phyloP scores from a whole-genome alignment of 53 echinoderm and acorn worm species.

The Patiria pectinifera region DNA sequence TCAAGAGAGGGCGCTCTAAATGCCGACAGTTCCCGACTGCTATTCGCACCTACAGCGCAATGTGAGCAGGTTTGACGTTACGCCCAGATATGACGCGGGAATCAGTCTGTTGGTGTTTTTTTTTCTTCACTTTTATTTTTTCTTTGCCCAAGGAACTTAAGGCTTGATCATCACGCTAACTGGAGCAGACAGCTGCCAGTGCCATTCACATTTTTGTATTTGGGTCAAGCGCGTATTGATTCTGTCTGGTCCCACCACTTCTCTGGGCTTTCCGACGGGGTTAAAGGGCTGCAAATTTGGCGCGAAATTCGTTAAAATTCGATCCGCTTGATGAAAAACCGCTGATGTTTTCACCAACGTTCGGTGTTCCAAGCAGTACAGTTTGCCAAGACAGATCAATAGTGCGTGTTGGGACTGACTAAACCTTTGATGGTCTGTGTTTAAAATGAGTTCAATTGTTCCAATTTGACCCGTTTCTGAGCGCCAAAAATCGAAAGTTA shows the following conservation, averaged over 20 bases:
- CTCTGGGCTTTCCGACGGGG: not conserved
- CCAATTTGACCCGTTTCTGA: not conserved
- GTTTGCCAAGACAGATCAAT: not conserved
- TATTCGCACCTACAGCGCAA: not conserved
- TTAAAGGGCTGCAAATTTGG: not conserved
- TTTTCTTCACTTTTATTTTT: not conserved
- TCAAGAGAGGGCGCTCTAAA: not conserved
- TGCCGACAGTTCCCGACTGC: not conserved
- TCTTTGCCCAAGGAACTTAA: not conserved
- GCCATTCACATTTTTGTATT: conserved; percentile 6
- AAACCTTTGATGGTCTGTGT: not conserved
- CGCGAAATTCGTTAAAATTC: conserved; percentile 24
- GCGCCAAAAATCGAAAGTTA: not conserved
- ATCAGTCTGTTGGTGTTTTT: not conserved
- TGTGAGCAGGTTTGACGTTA: not conserved
- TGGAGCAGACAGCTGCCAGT: conserved; percentile 28
- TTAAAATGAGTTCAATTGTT: not conserved
- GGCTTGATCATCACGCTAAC: not conserved
- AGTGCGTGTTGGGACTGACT: not conserved
- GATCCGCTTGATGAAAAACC: not conserved
- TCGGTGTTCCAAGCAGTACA: not conserved
- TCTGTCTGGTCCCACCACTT: conserved; percentile 13
- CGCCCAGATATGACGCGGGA: not conserved
- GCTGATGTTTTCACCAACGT: not conserved
- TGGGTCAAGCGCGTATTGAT: conserved; percentile 43